Evolutionary conservation across 1,140 invertebrate species (phyloP), one percentile per base, ranked within the genome.

Genomic region (Drosophila arizonae): DNA sequence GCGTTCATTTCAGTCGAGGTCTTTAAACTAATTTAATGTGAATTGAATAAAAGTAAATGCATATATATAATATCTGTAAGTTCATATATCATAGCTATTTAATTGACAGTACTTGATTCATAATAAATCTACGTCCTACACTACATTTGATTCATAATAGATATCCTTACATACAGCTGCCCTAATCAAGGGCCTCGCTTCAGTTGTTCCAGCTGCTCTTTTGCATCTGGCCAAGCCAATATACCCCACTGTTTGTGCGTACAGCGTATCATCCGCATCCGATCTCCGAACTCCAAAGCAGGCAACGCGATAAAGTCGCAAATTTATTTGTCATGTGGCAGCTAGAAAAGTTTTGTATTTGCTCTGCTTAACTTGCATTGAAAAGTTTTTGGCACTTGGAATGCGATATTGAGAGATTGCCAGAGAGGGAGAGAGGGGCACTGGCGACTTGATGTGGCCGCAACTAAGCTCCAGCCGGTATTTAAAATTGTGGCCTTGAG

Each of bases 401-500:
- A 48, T 60, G 45, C 57, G 52, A 48, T 48, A 60, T 46, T 60
- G 26, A 48, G 43, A 21, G 26, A 13, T 43, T 41, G n/a, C 36
- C 15, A 4, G 28, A 30, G 28, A 30, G 28, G 3, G 28, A 30
- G 28, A 30, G 28, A 30, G 28, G 0, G 28, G 28, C 28, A 28
- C 28, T 33, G 33, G 33, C 33, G 33, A 33, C 6, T 33, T 33
- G 33, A 8, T 33, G 4, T 9, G 33, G 33, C 33, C 33, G 33
- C 9, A 33, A 6, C 33, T 33, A 8, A 57, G 36, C 39, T 24
- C 24, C 15, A 33, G 43, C 8, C 10, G 26, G 10, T 26, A 28
- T 60, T 43, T 21, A 65, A 52, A 52, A 33, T 69, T 62, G 57
- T 43, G 24, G 46, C 54, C 41, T 62, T 81, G 64, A 55, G 72